Percentiles rank a stretch among this genome's conserved stretches.
These are phyloP conservation scores for Drosophila pseudoobscura DNA, from an alignment of 1,140 invertebrate species.

Conservation along the genomic window DNA sequence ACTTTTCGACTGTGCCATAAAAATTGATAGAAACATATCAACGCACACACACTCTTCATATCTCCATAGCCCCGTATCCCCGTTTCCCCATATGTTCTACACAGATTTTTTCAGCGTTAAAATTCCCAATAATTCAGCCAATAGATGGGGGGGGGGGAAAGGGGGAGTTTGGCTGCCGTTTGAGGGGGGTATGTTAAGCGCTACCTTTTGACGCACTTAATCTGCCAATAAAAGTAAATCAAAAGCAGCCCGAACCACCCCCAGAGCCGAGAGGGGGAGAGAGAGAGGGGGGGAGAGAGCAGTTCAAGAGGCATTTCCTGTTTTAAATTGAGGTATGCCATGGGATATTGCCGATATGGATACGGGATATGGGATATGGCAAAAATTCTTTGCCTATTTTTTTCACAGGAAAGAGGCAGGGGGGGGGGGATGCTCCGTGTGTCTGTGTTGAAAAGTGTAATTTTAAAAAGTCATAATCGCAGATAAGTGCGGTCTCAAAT, in stretches of 20 bases:
- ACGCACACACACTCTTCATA: constrained; percentile 27
- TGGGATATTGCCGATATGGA: constrained; percentile 73
- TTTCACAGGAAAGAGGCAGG: constrained; percentile 18
- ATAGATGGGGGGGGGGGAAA: constrained; percentile 17
- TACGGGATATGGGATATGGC: constrained; percentile 63
- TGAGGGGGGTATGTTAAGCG: constrained; percentile 58
- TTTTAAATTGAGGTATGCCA: constrained; percentile 81
- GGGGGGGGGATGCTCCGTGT: background rate
- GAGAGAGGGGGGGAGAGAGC: constrained; percentile 24
- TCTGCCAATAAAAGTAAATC: constrained; percentile 83
- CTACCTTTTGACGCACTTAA: constrained; percentile 79
- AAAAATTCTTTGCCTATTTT: constrained; percentile 55
- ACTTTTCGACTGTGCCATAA: constrained; percentile 68
- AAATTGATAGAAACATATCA: constrained; percentile 64
- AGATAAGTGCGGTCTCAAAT: constrained; percentile 83
- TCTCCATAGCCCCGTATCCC: background rate
- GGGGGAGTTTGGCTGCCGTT: constrained; percentile 9
- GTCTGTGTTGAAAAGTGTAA: constrained; percentile 75
- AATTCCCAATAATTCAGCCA: constrained; percentile 66
- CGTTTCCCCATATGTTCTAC: constrained; percentile 10
- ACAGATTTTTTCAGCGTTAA: constrained; percentile 45
- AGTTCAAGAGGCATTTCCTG: constrained; percentile 81
- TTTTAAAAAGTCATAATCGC: constrained; percentile 83
- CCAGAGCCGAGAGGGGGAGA: constrained; percentile 23
- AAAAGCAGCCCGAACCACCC: constrained; percentile 63